Percentiles rank a stretch among this genome's conserved stretches.
Conservation (phyloP, 2,888 invertebrate genomes). For the Chesias legatella region DNA sequence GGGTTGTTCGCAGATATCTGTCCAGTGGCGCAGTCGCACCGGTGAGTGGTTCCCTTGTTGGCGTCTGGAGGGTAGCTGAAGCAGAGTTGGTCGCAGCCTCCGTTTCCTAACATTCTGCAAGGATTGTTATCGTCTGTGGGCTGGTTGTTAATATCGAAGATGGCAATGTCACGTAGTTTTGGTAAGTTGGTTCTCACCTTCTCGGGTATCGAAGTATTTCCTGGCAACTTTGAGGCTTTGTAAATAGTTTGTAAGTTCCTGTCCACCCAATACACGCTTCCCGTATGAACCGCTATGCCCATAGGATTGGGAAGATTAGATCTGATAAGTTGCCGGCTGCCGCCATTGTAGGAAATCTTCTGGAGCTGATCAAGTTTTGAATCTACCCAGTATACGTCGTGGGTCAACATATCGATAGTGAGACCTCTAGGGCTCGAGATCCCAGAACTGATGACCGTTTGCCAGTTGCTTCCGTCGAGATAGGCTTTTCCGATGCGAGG, state of each 20-base stretch:
- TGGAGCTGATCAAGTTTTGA: slow-evolving; percentile 96
- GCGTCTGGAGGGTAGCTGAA: slow-evolving; percentile 92
- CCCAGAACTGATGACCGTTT: slow-evolving; percentile 92
- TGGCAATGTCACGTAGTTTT: slow-evolving; percentile 93
- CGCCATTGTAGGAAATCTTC: slow-evolving; percentile 91
- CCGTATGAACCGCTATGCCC: slow-evolving; percentile 93
- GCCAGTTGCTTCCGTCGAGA: slow-evolving; percentile 93
- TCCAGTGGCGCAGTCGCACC: slow-evolving; percentile 96
- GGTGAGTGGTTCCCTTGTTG: slow-evolving; percentile 77
- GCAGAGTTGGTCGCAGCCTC: slow-evolving; percentile 96
- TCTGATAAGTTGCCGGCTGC: slow-evolving; percentile 89
- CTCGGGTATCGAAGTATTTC: slow-evolving; percentile 85
- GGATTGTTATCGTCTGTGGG: slow-evolving; percentile 91
- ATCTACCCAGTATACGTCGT: slow-evolving; percentile 99
- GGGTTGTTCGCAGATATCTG: slow-evolving; percentile 82
- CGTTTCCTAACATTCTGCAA: slow-evolving; percentile 87
- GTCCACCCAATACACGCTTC: slow-evolving; percentile 96
- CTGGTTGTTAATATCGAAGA: slow-evolving; percentile 94
- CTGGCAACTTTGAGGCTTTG: slow-evolving; percentile 88
- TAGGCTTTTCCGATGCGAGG: slow-evolving; percentile 94
- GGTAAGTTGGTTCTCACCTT: slow-evolving; percentile 90
- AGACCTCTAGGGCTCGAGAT: slow-evolving; percentile 94
- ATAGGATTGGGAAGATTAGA: slow-evolving; percentile 95
- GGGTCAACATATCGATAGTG: slow-evolving; percentile 94
- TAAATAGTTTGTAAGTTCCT: slow-evolving; percentile 92